These are phyloP conservation scores for Danionella dracula DNA, from an alignment of 2,797 vertebrate species.

Conservation along the genomic window DNA sequence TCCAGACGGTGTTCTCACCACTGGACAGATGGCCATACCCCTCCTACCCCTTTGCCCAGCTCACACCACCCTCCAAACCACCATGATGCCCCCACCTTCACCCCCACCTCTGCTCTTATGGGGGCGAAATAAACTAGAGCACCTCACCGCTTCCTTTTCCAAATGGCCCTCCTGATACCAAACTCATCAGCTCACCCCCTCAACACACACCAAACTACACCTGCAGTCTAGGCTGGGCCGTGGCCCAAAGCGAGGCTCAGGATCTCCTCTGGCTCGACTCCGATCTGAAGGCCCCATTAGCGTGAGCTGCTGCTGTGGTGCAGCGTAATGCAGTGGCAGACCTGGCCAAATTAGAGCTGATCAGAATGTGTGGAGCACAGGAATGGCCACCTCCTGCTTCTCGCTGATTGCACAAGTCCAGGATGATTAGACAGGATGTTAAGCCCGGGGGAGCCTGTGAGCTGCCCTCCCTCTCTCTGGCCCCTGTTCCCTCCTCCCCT, in stretches of 20 bases:
- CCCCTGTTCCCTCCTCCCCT: constrained; percentile 26
- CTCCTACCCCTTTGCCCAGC: constrained; percentile 53
- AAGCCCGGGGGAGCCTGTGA: constrained; percentile 42
- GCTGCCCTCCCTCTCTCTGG: constrained; percentile 6
- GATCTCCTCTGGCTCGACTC: constrained; percentile 29
- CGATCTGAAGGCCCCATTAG: constrained; percentile 42
- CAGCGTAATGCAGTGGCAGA: constrained; percentile 33
- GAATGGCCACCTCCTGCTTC: constrained; percentile 45
- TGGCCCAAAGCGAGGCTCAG: constrained; percentile 41
- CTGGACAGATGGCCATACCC: constrained; percentile 76
- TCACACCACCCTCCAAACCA: constrained; percentile 45
- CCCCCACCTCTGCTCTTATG: constrained; percentile 53
- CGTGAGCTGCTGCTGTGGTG: constrained; percentile 18
- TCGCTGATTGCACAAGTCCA: constrained; percentile 53
- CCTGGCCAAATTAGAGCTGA: constrained; percentile 52
- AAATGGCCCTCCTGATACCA: constrained; percentile 42
- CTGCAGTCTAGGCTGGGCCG: constrained; percentile 38
- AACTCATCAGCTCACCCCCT: constrained; percentile 44
- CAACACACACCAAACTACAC: constrained; percentile 38
- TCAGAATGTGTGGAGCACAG: constrained; percentile 48
- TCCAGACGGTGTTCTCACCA: constrained; percentile 75
- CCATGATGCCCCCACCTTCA: constrained; percentile 52
- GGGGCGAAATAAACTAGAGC: constrained; percentile 40
- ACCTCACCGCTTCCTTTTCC: constrained; percentile 51
- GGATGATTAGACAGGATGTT: constrained; percentile 54